Percentiles rank a stretch among this genome's conserved stretches.
Conservation (phyloP, 2,888 invertebrate genomes). For the Drosophila formosana region DNA sequence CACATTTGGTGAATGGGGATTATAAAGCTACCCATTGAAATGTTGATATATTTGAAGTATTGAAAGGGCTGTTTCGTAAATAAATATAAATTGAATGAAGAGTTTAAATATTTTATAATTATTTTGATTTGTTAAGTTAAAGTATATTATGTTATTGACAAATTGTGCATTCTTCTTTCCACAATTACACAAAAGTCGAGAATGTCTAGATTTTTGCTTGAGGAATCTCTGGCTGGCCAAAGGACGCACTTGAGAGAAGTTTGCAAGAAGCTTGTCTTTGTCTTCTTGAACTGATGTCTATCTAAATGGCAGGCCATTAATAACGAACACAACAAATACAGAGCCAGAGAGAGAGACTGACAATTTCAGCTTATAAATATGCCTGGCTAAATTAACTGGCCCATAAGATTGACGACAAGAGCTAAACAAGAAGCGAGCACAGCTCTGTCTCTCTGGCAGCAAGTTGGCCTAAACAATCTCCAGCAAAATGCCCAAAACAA, state of each 20-base stretch:
- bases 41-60: neutral
- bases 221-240: slow-evolving; percentile 1
- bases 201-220: slow-evolving; percentile 1
- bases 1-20: neutral
- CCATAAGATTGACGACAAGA: slow-evolving; percentile 63
- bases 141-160: neutral
- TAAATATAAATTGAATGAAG: neutral
- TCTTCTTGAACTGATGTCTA: slow-evolving; percentile 36
- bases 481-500: slow-evolving; percentile 45
- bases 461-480: slow-evolving; percentile 28
- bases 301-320: slow-evolving; percentile 57
- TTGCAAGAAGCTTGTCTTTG: slow-evolving; percentile 5
- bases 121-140: too few relatives aligned
- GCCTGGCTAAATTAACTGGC: slow-evolving; percentile 63
- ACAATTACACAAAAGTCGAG: neutral
- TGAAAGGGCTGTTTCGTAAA: neutral
- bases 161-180: neutral
- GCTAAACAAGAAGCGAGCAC: slow-evolving; percentile 28
- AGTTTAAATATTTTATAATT: neutral
- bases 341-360: slow-evolving; percentile 17
- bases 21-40: neutral
- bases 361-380: slow-evolving; percentile 44
- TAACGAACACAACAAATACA: slow-evolving; percentile 40
- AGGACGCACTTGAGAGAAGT: neutral
- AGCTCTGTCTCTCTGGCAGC: neutral